Evolutionary conservation across 2,113 vertebrate genomes (phyloP), one percentile per base, ranked within the genome.

Genomic region (Channa argus): DNA sequence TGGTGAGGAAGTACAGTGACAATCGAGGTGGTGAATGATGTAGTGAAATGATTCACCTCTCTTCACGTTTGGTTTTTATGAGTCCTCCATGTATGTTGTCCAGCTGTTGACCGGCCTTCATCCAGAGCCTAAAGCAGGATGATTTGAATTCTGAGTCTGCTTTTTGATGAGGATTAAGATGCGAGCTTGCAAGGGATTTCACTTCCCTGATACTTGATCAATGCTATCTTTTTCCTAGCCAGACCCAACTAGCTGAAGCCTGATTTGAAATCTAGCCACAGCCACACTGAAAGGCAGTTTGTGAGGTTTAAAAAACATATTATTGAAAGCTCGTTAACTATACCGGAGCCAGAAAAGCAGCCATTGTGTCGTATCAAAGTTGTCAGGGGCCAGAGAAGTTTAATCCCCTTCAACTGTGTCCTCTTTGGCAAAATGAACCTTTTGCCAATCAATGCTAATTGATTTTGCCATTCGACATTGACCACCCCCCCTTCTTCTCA

Each of bases 361-460:
- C 89, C 88, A 93, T 94, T 93, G 93, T 94, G 93, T 89, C 63
- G 75, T 88, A 93, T 96, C 95, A 97, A 95, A 97, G 94, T 96
- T 96, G 95, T 95, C 95, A 94, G 93, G 93, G 86, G 84, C 76
- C 83, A 46, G 66, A 94, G 92, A 96, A 96, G 94, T 96, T 95
- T 97, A 99, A 98, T 98, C 95, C 96, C 93, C 91, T 92, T 96
- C 94, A 94, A 95, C 95, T 85, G 87, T 85, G 91, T 92, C 92
- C 90, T 92, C 91, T 93, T 95, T 95, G 95, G 92, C 96, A 96
- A 98, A 98, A 97, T 97, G 95, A 96, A 97, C 96, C 96, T 97
- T 97, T 97, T 94, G 89, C 86, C 96, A 97, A 97, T 98, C 97
- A 97, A 98, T 99, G 97, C 95, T 97, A 97, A 98, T 98, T 98